Base-by-base conservation (phyloP, 2,888 invertebrate genomes). In the Catocala sponsa region DNA sequence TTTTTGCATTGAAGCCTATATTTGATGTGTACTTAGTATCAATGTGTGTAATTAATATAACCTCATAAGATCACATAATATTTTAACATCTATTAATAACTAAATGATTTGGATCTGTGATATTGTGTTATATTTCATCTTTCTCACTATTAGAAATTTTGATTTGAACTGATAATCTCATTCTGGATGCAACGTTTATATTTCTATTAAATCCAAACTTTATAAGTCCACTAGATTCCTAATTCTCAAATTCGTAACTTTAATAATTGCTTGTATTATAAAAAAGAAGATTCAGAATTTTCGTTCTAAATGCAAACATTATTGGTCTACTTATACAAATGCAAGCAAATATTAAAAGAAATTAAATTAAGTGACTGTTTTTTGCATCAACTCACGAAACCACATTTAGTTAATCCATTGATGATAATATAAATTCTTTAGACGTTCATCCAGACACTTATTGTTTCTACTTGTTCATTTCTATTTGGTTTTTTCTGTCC, bases 401-500 rank as follows among this genome's bases (percentile, higher is more conserved):
- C 48, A n/a, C 48, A n/a, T 33, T 48, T 33, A 46, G 33, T 12
- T 9, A 33, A 33, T 0, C 32, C 5, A 33, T 48, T 12, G 4
- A 25, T 10, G 11, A 42, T n/a, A 42, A n/a, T 25, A 33, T 10
- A 6, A 59, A 42, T 1, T 59, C 35, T 32, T 59, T 59, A 68
- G 60, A 71, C 68, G 70, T 74, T 70, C 68, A 73, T 71, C 75
- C 81, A 76, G 73, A 73, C 75, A 73, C 69, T 78, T 74, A 78
- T 83, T 73, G 76, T 84, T 86, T 84, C 85, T 85, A 88, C 84
- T 87, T 91, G 83, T 90, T 91, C 82, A 90, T 90, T 89, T 90
- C 83, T 85, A 76, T 88, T 89, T 86, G 83, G 82, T 87, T 89
- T 87, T 82, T 88, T 91, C 87, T 91, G 85, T 88, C 90, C 92